A percentile compares a stretch with the other conserved stretches of the same genome.
Conservation (phyloP, 2,888 invertebrate species). For the Zygogramma bicolorata region DNA sequence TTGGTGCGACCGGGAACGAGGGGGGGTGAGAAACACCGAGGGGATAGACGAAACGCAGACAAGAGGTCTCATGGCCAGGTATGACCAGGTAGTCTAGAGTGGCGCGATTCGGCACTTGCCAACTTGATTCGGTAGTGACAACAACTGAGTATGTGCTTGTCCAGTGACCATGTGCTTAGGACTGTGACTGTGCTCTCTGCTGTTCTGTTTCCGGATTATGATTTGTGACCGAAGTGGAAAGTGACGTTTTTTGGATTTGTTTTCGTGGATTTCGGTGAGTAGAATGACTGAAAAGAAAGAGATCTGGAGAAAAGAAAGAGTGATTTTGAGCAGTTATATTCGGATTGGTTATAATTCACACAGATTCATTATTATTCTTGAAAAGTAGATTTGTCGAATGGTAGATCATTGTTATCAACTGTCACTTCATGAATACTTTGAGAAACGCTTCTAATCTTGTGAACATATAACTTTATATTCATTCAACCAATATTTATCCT, state of each 20-base stretch:
- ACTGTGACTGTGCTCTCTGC: slow-evolving; percentile 27
- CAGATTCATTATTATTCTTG: too few relatives aligned
- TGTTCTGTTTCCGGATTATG: slow-evolving; percentile 4
- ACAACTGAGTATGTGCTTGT: slow-evolving; percentile 19
- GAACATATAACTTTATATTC: too few relatives aligned
- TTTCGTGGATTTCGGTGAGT: neutral
- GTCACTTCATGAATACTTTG: too few relatives aligned
- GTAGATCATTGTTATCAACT: too few relatives aligned
- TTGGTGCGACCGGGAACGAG: slow-evolving; percentile 23
- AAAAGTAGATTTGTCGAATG: too few relatives aligned
- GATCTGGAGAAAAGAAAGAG: neutral
- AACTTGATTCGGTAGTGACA: slow-evolving; percentile 33
- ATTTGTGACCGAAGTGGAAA: slow-evolving; percentile 21
- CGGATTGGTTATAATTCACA: too few relatives aligned
- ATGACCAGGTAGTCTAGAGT: slow-evolving; percentile 22
- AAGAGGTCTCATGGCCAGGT: slow-evolving; percentile 46
- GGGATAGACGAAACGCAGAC: slow-evolving; percentile 36
- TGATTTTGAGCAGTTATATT: too few relatives aligned
- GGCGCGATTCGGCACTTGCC: slow-evolving; percentile 43
- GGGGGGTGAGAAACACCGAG: slow-evolving; percentile 32
- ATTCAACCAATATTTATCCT: too few relatives aligned
- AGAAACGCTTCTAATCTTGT: too few relatives aligned
- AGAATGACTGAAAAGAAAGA: neutral
- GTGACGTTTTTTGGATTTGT: slow-evolving; percentile 20
- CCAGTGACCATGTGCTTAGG: slow-evolving; percentile 11